Conservation (phyloP, 2,113 vertebrate species). For the Etheostoma cragini region DNA sequence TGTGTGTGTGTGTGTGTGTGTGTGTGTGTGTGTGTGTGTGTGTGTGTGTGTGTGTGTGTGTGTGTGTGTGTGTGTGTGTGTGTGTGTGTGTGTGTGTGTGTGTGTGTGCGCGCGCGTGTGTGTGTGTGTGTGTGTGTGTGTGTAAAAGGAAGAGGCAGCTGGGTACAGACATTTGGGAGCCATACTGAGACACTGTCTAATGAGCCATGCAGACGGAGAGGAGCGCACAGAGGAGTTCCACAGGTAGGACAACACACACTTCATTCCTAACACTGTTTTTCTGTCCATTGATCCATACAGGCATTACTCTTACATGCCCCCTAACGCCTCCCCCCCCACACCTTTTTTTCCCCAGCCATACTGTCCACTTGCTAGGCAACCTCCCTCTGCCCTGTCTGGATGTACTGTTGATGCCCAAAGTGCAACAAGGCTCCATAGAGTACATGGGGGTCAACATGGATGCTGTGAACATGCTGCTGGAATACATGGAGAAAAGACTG, state of each 20-base stretch:
- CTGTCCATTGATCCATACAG: background rate
- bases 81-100: too few relatives aligned
- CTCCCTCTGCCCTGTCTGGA: conserved; percentile 92
- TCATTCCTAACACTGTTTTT: background rate
- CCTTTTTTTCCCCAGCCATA: conserved; percentile 83
- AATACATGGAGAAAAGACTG: conserved; percentile 90
- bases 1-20: conserved; percentile 13
- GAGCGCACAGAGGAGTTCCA: conserved; percentile 92
- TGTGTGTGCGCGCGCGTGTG: background rate
- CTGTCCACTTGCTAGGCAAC: conserved; percentile 92
- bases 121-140: conserved; percentile 13
- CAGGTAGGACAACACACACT: conserved; percentile 80
- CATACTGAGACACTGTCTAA: conserved; percentile 91
- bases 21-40: background rate
- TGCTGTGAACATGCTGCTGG: conserved; percentile 87
- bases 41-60: too few relatives aligned
- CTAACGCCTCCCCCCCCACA: background rate
- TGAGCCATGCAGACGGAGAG: conserved; percentile 88
- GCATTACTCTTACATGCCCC: background rate
- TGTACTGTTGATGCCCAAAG: conserved; percentile 88
- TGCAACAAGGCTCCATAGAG: conserved; percentile 88
- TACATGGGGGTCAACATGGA: conserved; percentile 97
- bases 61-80: too few relatives aligned
- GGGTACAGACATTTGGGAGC: conserved; percentile 89
- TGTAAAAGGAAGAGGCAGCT: conserved; percentile 89